Evolutionary conservation across 2,888 invertebrate genomes (phyloP), one percentile per base, ranked within the genome.

Genomic region (Cerastis leucographa): DNA sequence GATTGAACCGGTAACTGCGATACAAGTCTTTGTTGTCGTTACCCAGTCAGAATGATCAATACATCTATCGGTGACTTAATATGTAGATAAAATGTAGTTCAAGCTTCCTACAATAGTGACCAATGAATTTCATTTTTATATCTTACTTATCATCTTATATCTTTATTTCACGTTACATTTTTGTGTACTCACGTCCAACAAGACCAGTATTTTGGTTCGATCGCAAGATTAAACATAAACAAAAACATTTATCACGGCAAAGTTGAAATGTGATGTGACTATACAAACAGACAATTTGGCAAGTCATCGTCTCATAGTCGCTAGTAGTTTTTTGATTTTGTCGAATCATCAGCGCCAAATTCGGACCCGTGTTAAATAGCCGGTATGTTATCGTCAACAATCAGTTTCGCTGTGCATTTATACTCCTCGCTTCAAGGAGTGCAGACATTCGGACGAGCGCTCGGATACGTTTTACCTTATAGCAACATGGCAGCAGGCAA

Each of bases 401-500:
- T 74, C 7, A 66, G 89, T 86, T 85, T 90, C 35, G 90, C 85
- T 19, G 88, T 87, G 78, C 89, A 89, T 86, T 83, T 90, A 69
- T 84, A 88, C 69, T 78, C 87, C 17, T 87, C 90, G 25, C 85
- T 88, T 80, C 91, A 88, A 87, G 89, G 89, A 46, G 85, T 89
- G 59, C 88, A 90, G 42, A 83, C 87, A 44, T 81, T 94, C 5
- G 86, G 90, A 51, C 92, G 92, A 67, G 89, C 92, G 11, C 81
- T 95, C 64, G 91, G 93, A 74, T 91, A 92, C 89, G 90, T 92
- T 29, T 71, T 93, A 77, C 94, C 93, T 2, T 92, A 92, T 76
- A 90, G 86, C 72, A 93, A 76, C 77, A 94, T 95, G 94, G 90
- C 94, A 65, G 88, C 93, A 75, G 85, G 91, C 54, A 92, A 91